These are phyloP conservation scores for Agriopis leucophaearia DNA, from an alignment of 2,888 invertebrate genomes.

Conservation along the genomic window DNA sequence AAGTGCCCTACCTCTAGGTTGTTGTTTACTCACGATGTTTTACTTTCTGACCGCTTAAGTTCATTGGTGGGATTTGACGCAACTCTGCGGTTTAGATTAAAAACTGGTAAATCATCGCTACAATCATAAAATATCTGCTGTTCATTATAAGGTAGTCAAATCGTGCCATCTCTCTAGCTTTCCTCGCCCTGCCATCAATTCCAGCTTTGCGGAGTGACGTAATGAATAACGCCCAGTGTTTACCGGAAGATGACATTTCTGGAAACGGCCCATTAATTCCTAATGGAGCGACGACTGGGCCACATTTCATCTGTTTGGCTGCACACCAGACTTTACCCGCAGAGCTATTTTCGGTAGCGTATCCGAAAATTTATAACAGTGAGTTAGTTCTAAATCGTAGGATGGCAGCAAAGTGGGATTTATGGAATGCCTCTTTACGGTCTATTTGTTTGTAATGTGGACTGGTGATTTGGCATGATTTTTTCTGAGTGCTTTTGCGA, in stretches of 20 bases:
- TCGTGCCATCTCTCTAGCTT: conserved; percentile 2
- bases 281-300: conserved; percentile 79
- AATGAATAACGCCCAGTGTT: conserved; percentile 79
- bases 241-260: conserved; percentile 84
- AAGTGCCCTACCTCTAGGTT: no score
- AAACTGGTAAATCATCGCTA: no score
- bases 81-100: no score
- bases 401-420: conserved; percentile 77
- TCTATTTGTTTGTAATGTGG: conserved; percentile 68
- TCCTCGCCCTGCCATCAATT: conserved; percentile 46
- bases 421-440: conserved; percentile 71
- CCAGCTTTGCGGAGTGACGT: conserved; percentile 53
- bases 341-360: conserved; percentile 77
- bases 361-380: conserved; percentile 81
- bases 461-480: conserved; percentile 45
- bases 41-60: no score
- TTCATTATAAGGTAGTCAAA: conserved; percentile 3
- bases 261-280: conserved; percentile 84
- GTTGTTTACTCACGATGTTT: no score
- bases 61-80: no score
- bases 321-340: conserved; percentile 75
- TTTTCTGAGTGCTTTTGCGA: conserved; percentile 51
- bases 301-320: conserved; percentile 85
- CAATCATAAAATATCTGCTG: conserved; percentile 29
- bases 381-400: conserved; percentile 83